Evolutionary conservation across 2,888 invertebrate species (phyloP), one percentile per base, ranked within the genome.

Genomic region (Agrochola lota): DNA sequence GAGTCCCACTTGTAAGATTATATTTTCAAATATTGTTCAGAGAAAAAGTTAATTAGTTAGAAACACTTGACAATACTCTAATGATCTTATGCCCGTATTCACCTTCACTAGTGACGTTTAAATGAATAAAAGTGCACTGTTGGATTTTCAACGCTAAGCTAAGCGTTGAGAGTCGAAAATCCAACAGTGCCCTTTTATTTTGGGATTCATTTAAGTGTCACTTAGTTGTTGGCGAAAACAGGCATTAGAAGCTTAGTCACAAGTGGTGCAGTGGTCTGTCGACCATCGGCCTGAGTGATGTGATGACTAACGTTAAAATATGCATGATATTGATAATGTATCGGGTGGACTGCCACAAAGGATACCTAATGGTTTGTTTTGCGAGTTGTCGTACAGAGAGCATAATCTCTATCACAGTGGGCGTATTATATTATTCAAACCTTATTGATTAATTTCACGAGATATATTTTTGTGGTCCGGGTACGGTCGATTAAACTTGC

Each of bases 311-410:
- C 26, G 15, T 60, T 71, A 12, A 70, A 83, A 80, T 71, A 81
- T 69, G 83, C 49, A 69, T 69, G 78, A 71, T 35, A 84, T 66
- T 83, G 80, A 81, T 74, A 69, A 81, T 81, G 55, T 76, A 80
- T 76, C 80, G 84, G 77, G 70, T 55, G 49, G 35, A 23, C 62
- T 40, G 71, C 30, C n/a, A 46, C 76, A 77, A 72, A 68, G 72
- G 66, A 60, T 63, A 81, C 55, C 49, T 81, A 83, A 60, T 83
- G 59, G 63, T 72, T 81, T 78, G 84, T 84, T 84, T n/a, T 76
- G 74, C 73, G 81, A 78, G 46, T 63, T 26, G 55, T 46, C 49
- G 40, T 62, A n/a, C 49, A 68, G 52, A 71, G 64, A 35, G 43
- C 52, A 81, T 81, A 70, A 63, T 76, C 63, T 69, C 46, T 64